Conservation (phyloP, 1,140 invertebrate species). For the Aphaenogaster floridana region DNA sequence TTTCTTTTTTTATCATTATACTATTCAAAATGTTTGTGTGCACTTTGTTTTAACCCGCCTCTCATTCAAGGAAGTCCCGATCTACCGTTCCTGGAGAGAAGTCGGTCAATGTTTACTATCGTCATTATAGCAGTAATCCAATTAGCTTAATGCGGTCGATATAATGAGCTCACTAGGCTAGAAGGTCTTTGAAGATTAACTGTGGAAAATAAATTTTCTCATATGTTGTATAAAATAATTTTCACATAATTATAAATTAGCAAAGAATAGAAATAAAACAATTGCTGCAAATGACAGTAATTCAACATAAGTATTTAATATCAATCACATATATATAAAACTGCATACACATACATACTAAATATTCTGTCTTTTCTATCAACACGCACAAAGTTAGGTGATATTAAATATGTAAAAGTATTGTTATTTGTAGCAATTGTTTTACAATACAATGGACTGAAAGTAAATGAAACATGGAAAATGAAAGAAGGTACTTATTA, state of each 20-base stretch:
- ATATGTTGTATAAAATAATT: neutral
- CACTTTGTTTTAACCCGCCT: neutral
- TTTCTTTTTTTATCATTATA: neutral
- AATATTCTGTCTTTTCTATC: neutral
- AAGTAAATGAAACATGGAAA: neutral
- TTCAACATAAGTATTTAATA: neutral
- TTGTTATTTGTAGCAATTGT: neutral
- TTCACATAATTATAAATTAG: neutral
- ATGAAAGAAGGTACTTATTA: neutral
- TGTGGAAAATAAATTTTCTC: neutral
- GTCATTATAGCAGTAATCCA: constrained; percentile 24
- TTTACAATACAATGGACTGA: neutral
- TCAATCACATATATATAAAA: neutral
- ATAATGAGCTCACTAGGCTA: constrained; percentile 29
- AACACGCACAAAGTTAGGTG: neutral
- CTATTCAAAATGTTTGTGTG: neutral
- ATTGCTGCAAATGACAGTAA: neutral
- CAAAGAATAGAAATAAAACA: neutral
- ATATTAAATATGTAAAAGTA: neutral
- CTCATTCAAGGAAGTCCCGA: neutral
- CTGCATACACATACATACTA: neutral
- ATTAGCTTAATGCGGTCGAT: constrained; percentile 19
- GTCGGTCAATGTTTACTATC: constrained; percentile 27
- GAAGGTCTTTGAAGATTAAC: neutral
- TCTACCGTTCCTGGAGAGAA: neutral